Evolutionary conservation across 1,140 invertebrate genomes (phyloP).

Genomic region (Carposina sasakii): DNA sequence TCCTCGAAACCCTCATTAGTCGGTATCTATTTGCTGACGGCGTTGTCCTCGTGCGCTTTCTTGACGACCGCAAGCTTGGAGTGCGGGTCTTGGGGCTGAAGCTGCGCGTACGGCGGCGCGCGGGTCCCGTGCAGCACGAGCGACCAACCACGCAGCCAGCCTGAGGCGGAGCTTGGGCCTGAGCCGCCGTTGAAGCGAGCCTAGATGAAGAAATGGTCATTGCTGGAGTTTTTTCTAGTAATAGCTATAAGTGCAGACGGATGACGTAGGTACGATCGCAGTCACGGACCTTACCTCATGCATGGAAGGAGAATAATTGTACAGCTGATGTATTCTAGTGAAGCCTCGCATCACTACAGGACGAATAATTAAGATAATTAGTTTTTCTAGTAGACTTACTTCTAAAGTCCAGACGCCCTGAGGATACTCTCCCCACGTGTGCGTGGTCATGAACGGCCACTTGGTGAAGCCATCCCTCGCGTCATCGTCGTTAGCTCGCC

Average conservation of each 20-base stretch:
- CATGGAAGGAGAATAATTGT: too few relatives aligned
- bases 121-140: constrained; percentile 97
- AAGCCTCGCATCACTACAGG: too few relatives aligned
- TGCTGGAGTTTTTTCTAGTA: too few relatives aligned
- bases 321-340: too few relatives aligned
- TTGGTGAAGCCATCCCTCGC: constrained; percentile 97
- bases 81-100: constrained; percentile 90
- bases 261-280: too few relatives aligned
- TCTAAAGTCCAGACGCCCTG: constrained; percentile 95
- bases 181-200: constrained; percentile 83
- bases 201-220: constrained; percentile 61
- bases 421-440: constrained; percentile 99
- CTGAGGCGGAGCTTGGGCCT: constrained; percentile 80
- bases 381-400: too few relatives aligned
- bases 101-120: constrained; percentile 91
- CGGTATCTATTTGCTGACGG: constrained; percentile 35
- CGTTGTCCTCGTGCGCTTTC: constrained; percentile 92
- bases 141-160: constrained; percentile 96
- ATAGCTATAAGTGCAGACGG: too few relatives aligned
- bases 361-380: too few relatives aligned
- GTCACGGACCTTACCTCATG: too few relatives aligned
- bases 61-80: constrained; percentile 97
- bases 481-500: constrained; percentile 96
- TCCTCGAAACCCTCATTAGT: too few relatives aligned
- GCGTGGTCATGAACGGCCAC: constrained; percentile 99